Conservation (phyloP, 2,113 vertebrate genomes). For the Nothocercus julius region DNA sequence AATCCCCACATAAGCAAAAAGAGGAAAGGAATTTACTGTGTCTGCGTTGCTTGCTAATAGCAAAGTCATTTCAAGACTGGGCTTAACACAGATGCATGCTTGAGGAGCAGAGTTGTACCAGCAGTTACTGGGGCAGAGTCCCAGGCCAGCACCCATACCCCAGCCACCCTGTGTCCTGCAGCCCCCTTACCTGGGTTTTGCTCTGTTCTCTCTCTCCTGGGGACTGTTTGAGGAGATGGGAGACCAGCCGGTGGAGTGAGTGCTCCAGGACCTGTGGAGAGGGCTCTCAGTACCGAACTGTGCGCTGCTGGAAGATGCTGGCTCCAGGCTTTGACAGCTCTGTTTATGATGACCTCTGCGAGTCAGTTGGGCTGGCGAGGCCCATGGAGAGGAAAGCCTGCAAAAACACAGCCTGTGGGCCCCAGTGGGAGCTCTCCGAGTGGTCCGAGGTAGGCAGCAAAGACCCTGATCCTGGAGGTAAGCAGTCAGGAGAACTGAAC, state of each 20-base stretch:
- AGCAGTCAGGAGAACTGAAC: not conserved
- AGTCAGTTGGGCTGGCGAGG: constrained; percentile 82
- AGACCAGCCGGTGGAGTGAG: constrained; percentile 90
- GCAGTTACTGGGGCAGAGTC: not conserved
- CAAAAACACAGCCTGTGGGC: constrained; percentile 87
- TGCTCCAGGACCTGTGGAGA: constrained; percentile 89
- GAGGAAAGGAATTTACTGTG: not conserved
- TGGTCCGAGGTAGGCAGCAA: constrained; percentile 83
- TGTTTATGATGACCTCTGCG: constrained; percentile 86
- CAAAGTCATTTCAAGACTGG: not conserved
- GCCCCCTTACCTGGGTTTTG: not conserved
- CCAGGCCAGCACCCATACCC: not conserved
- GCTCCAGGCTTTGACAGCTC: constrained; percentile 90
- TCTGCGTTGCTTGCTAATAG: not conserved
- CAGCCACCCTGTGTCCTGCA: accelerated
- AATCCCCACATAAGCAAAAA: not conserved
- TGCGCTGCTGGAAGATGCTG: constrained; percentile 93
- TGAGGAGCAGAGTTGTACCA: not conserved
- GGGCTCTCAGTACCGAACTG: constrained; percentile 86
- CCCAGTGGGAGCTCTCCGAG: constrained; percentile 88
- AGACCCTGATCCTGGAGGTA: not conserved
- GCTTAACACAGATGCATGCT: accelerated
- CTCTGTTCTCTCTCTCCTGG: not conserved
- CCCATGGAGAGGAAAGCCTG: constrained; percentile 88
- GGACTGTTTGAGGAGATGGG: constrained; percentile 78